Base-by-base conservation (phyloP, 2,797 vertebrate species). In the Galagoides demidoff region DNA sequence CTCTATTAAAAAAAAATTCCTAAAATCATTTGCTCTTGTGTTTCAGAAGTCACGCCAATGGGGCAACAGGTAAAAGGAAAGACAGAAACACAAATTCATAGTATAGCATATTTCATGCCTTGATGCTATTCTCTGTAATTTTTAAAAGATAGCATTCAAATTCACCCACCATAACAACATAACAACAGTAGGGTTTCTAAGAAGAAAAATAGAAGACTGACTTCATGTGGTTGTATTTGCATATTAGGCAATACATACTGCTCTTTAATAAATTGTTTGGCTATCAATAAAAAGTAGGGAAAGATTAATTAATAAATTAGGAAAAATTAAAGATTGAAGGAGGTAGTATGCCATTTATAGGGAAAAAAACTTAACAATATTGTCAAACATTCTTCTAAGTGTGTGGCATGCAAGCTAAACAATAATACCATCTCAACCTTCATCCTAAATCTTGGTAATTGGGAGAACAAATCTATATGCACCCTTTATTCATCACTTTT, bases 241-340 rank as follows among this genome's bases (percentile, higher is more conserved):
- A 9, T 77, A 27, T 93, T 94, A 95, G 85, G 55, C 70, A 89
- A 66, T 85, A 77, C 6, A 92, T 31, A 95, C 85, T 93, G 93
- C 13, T 93, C 66, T 94, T 95, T 63, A 89, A 88, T 97, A 93
- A 95, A 97, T 95, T 96, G 85, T 86, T 97, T 97, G 93, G 85
- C 71, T 94, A 55, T 89, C 94, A 94, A 91, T 97, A 97, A 97
- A 98, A 97, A 88, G 88, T 92, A 96, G 94, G 90, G 76, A 97
- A 85, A 93, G 89, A 97, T 77, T 95, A 97, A 81, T 83, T 82
- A 37, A 66, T 86, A 97, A 70, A 85, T 73, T 92, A 96, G 73
- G 95, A 98, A 96, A 96, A 94, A 63, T 89, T 90, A 96, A 89
- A 94, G 61, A n/a, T 88, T 68, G 71, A 94, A 27, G 31, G 74